phyloP scores from a whole-genome alignment of 2,888 invertebrate genomes.

The Eumacrocentrus americanus region DNA sequence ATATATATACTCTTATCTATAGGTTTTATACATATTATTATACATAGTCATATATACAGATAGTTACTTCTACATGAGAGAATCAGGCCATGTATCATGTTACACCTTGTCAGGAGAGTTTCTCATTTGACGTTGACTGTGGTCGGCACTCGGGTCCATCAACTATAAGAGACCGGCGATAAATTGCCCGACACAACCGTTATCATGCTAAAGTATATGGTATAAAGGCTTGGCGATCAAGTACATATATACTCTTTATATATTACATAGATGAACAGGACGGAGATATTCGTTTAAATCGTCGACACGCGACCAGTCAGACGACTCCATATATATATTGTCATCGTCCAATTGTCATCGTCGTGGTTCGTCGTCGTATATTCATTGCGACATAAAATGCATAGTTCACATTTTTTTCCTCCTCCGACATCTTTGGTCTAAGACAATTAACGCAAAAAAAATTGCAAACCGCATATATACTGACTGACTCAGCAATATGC shows the following conservation, averaged over 20 bases:
- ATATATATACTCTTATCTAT: background rate
- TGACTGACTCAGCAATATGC: too few species aligned
- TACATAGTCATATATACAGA: background rate
- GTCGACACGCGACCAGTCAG: conserved; percentile 1
- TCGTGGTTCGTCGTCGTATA: background rate
- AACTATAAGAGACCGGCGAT: conserved; percentile 2
- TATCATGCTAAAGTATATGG: background rate
- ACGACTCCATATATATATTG: conserved; percentile 6
- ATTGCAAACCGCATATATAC: too few species aligned
- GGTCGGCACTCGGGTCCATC: conserved; percentile 1
- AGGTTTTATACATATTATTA: background rate
- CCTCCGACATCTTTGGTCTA: background rate
- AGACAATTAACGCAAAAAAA: conserved; percentile 4
- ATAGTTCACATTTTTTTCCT: background rate
- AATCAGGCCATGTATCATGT: conserved; percentile 20
- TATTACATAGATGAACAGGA: background rate
- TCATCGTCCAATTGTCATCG: too few species aligned
- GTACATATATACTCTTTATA: background rate
- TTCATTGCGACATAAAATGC: background rate
- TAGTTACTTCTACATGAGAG: background rate
- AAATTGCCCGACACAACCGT: conserved; percentile 2
- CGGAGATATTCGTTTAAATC: background rate
- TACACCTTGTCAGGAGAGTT: conserved; percentile 14
- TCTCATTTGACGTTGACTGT: conserved; percentile 19
- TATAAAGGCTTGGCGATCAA: background rate